Evolutionary conservation across 2,888 invertebrate species (phyloP).

Genomic region (Ariolimax columbianus): DNA sequence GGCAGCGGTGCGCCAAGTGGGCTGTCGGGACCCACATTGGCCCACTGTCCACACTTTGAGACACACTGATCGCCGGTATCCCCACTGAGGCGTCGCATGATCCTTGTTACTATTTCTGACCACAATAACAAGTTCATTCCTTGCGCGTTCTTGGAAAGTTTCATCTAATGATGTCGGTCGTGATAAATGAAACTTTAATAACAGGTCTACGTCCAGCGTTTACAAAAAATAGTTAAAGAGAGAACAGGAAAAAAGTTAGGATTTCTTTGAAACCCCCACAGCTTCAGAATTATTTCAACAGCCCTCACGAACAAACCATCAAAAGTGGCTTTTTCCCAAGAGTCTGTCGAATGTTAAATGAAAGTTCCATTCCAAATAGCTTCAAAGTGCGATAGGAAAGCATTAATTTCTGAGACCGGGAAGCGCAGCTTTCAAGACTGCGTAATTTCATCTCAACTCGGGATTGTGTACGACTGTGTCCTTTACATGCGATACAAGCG

Average conservation of each 20-base stretch:
- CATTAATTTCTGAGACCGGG: constrained; percentile 29
- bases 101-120: not conserved
- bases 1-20: too few species aligned
- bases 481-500: constrained; percentile 28
- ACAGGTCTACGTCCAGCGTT: not conserved
- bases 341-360: constrained; percentile 19
- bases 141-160: not conserved
- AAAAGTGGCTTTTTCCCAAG: constrained; percentile 3
- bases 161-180: not conserved
- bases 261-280: not conserved
- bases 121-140: not conserved
- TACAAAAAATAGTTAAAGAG: not conserved
- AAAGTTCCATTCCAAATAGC: constrained; percentile 27
- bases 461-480: constrained; percentile 17
- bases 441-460: constrained; percentile 25
- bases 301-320: not conserved
- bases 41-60: too few species aligned
- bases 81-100: not conserved
- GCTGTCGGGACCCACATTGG: too few species aligned
- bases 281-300: not conserved
- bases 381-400: constrained; percentile 34
- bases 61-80: too few species aligned
- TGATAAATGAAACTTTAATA: constrained; percentile 1
- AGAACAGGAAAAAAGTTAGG: not conserved
- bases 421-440: constrained; percentile 37